Evolutionary conservation across 2,797 vertebrate genomes (phyloP), one percentile per base, ranked within the genome.

Genomic region (Sebastes variabilis): DNA sequence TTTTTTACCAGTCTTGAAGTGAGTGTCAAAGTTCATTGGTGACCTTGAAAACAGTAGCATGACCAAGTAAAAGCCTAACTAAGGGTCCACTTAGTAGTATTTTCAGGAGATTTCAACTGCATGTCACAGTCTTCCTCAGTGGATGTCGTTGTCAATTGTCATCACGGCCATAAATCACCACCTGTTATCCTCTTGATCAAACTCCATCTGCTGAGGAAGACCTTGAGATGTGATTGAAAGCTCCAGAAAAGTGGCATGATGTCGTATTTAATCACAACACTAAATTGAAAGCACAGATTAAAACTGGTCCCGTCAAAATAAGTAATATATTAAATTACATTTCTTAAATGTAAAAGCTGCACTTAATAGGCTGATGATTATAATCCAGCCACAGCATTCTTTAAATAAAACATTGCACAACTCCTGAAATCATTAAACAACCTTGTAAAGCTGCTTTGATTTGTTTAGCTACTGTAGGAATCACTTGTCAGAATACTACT

Each of bases 31-130:
- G 7, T 18, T 67, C 3, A 9, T 54, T 71, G 8, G 20, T 62
- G 29, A 38, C 27, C 1, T 65, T 69, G 1, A 55, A 20, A 46
- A 72, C 18, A 8, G 24, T 49, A 22, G 6, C 61, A 62, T 27
- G 18, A 69, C 12, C 3, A 8, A 13, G 1, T 13, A 5, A n/a
- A 49, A 16, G 0, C 6, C 29, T 0, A 5, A 25, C 0, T 38
- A 24, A 42, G 56, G 4, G 7, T 20, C 5, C 5, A 13, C 5
- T 56, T 46, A 25, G 1, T 18, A 13, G 13, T 4, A n/a, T 49
- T 64, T 62, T 22, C 1, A 46, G 3, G 8, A 58, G 4, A 22
- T 65, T 55, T 42, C 6, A 24, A 20, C 6, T n/a, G 8, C 3
- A 9, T 20, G n/a, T 59, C 49, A 70, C 24, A 54, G 2, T 22